Evolutionary conservation across 1,140 invertebrate genomes (phyloP).

Genomic region (Leptinotarsa lineolata): DNA sequence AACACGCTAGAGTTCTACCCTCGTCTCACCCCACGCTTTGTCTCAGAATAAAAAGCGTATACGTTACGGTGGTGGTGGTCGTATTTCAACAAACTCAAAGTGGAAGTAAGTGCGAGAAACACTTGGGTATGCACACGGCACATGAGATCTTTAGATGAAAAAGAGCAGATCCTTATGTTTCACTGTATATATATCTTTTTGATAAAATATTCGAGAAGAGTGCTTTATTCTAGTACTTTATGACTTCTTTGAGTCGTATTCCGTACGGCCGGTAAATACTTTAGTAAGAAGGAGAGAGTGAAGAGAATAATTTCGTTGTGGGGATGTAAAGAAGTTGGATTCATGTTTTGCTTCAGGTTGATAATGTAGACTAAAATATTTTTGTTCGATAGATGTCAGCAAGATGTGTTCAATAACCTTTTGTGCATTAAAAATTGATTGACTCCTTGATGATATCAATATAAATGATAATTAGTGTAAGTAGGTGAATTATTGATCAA

Average conservation of each 20-base stretch:
- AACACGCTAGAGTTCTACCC: background rate
- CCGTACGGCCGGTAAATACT: constrained; percentile 35
- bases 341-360: too few species aligned
- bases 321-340: background rate
- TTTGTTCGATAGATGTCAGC: too few species aligned
- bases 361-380: too few species aligned
- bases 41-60: background rate
- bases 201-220: constrained; percentile 43
- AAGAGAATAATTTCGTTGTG: constrained; percentile 40
- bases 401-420: too few species aligned
- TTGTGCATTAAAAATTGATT: too few species aligned
- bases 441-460: too few species aligned
- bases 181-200: constrained; percentile 38
- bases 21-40: background rate
- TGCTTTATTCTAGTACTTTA: constrained; percentile 46
- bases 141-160: constrained; percentile 7
- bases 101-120: constrained; percentile 5
- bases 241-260: constrained; percentile 37
- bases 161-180: constrained; percentile 12
- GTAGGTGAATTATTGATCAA: too few species aligned
- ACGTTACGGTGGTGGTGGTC: constrained; percentile 4
- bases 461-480: too few species aligned
- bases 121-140: constrained; percentile 5
- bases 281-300: constrained; percentile 31
- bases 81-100: background rate